Evolutionary conservation across 2,797 vertebrate genomes (phyloP), one percentile per base, ranked within the genome.

Genomic region (Gambusia yucatana): DNA sequence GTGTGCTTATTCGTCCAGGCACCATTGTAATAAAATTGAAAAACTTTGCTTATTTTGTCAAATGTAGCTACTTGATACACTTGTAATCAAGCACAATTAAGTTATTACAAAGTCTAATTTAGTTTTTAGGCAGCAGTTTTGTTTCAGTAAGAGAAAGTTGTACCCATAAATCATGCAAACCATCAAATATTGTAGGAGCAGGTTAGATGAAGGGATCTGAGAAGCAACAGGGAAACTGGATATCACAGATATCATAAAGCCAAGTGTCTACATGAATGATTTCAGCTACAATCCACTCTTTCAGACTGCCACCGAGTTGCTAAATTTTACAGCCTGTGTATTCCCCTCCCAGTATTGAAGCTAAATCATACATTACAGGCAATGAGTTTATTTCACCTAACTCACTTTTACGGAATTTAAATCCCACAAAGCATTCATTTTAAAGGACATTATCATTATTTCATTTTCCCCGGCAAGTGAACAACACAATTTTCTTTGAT

Each of bases 401-500:
- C 82, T 88, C 86, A 79, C 81, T 87, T 78, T 78, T 76, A 69
- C 84, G 43, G 86, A 86, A 88, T 88, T 77, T 73, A 81, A 93
- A 91, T 91, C 89, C 91, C 89, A 84, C 81, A 86, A 89, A 91
- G 86, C 88, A 91, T 92, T 92, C 84, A 84, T 94, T 93, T 91
- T 91, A 88, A 91, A 92, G 91, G 90, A 91, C 93, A 91, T 93
- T 87, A 90, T 93, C 92, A 93, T 93, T 93, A 94, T 93, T 95
- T 93, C 84, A 94, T 92, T 91, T 88, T 91, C 88, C 82, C 84
- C 81, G 11, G 87, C 85, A 91, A 92, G 86, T 92, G 92, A 93
- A 92, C 91, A 94, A 93, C 93, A 92, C 91, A 90, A 92, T 94
- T 94, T 90, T 76, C 78, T 92, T 94, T 94, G 91, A 95, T 95